A percentile compares a stretch with the other conserved stretches of the same genome.
phyloP scores from a whole-genome alignment of 1,140 invertebrate genomes.

The Drosophila nasuta region DNA sequence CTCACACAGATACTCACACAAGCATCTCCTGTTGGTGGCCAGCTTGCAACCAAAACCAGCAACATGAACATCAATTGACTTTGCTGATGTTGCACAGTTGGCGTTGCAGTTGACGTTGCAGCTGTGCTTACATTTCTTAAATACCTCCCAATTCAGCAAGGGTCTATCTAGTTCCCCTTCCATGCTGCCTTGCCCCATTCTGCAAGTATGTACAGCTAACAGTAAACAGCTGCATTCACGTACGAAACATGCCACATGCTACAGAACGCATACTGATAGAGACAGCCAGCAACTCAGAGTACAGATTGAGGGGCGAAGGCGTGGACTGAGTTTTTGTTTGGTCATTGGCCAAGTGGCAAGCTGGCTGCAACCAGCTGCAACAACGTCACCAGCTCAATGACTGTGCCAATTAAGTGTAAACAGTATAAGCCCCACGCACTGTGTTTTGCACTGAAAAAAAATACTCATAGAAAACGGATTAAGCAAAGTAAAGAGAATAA shows the following conservation, averaged over 20 bases:
- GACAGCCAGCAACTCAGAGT: no score
- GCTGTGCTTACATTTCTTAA: constrained; percentile 40
- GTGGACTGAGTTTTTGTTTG: constrained; percentile 22
- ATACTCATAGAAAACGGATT: neutral
- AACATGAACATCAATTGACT: constrained; percentile 35
- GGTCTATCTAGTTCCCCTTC: neutral
- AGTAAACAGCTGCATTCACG: constrained; percentile 41
- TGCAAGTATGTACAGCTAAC: constrained; percentile 27
- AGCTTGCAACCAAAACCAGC: constrained; percentile 23
- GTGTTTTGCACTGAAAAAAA: constrained; percentile 5
- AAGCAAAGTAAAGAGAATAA: no score
- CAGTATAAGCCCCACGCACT: constrained; percentile 20
- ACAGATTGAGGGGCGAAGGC: no score
- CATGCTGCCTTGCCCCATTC: constrained; percentile 4
- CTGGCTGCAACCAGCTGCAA: constrained; percentile 12
- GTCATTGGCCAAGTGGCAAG: constrained; percentile 29
- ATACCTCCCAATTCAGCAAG: constrained; percentile 20
- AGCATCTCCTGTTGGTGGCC: constrained; percentile 3
- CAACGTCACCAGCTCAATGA: constrained; percentile 44
- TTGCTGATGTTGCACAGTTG: constrained; percentile 38
- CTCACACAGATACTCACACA: neutral
- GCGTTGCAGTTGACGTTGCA: constrained; percentile 16
- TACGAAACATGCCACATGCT: constrained; percentile 34
- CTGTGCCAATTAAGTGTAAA: constrained; percentile 47
- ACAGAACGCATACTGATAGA: neutral